These are phyloP conservation scores for Gadus chalcogrammus DNA, from an alignment of 2,113 vertebrate genomes.

Conservation along the genomic window DNA sequence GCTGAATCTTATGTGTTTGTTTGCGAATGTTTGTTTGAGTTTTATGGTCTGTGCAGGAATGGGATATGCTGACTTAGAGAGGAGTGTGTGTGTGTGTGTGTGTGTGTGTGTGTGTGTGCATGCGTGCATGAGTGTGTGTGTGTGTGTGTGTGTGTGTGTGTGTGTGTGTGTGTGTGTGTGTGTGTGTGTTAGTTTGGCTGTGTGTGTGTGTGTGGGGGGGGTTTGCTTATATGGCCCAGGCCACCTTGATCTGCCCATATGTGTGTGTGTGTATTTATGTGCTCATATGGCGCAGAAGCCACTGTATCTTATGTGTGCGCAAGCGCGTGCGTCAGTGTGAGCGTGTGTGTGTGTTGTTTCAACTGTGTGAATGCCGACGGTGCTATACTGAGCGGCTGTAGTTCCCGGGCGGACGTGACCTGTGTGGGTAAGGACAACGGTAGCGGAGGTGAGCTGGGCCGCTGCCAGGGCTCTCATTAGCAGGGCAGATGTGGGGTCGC, in stretches of 20 bases:
- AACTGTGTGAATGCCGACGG: constrained; percentile 18
- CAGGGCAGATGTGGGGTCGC: constrained; percentile 84
- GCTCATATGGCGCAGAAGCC: background rate
- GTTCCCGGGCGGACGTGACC: constrained; percentile 81
- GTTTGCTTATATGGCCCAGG: background rate
- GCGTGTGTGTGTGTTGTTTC: constrained; percentile 4
- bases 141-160: background rate
- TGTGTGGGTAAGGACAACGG: constrained; percentile 73
- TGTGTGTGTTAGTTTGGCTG: background rate
- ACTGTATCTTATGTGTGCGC: background rate
- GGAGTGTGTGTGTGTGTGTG: constrained; percentile 13
- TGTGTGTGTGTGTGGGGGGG: background rate
- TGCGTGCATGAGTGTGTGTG: background rate
- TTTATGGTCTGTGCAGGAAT: constrained; percentile 60
- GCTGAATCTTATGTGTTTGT: constrained; percentile 52
- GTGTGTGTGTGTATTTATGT: background rate
- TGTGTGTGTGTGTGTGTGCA: background rate
- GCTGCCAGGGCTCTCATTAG: constrained; percentile 80
- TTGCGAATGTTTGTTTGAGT: constrained; percentile 49
- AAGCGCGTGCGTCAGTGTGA: background rate
- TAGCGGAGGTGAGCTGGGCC: constrained; percentile 76
- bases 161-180: background rate
- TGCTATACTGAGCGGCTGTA: constrained; percentile 47
- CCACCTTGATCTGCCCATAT: constrained; percentile 44
- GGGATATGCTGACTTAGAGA: constrained; percentile 41